Conservation (phyloP, 2,888 invertebrate genomes). For the Drosophila nr. medialis region DNA sequence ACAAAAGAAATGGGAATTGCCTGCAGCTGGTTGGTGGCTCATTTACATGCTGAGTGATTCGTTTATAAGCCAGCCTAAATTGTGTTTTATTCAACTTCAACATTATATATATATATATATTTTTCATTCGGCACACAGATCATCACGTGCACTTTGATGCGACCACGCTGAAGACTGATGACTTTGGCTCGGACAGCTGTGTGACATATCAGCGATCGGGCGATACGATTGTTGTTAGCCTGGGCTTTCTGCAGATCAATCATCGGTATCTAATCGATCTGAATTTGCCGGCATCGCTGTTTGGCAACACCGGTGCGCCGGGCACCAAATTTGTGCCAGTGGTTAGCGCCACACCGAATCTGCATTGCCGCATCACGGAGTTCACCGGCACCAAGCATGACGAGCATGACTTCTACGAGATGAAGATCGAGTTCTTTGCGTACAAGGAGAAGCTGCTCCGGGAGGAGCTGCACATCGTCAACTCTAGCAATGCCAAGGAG, state of each 20-base stretch:
- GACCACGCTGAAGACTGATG: constrained; percentile 80
- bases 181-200: constrained; percentile 82
- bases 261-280: constrained; percentile 84
- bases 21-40: background rate
- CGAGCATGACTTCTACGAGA: constrained; percentile 82
- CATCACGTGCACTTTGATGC: constrained; percentile 85
- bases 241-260: constrained; percentile 85
- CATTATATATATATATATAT: background rate
- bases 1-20: background rate
- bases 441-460: constrained; percentile 85
- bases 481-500: constrained; percentile 83
- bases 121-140: constrained; percentile 65
- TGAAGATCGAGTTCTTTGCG: constrained; percentile 85
- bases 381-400: constrained; percentile 83
- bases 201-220: constrained; percentile 84
- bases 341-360: constrained; percentile 82
- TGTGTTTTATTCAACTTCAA: background rate
- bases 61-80: background rate
- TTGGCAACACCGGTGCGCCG: constrained; percentile 72
- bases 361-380: constrained; percentile 84
- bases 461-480: constrained; percentile 83
- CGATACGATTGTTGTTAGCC: constrained; percentile 83
- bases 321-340: constrained; percentile 80
- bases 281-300: constrained; percentile 81
- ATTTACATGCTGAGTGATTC: background rate